These are phyloP conservation scores for Epiblema foenella DNA, from an alignment of 2,888 invertebrate genomes.

Conservation along the genomic window DNA sequence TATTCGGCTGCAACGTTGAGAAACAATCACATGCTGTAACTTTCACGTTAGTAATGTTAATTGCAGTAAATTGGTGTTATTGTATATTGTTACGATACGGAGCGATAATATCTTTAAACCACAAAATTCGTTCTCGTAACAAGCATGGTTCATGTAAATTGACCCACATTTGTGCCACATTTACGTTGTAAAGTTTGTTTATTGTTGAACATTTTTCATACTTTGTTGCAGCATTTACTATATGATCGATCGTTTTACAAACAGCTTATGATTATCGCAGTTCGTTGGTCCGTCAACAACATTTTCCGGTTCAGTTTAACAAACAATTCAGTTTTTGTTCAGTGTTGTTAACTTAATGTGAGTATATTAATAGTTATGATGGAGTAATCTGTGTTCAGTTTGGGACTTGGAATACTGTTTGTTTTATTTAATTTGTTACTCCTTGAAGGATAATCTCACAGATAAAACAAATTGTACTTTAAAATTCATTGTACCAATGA, in stretches of 20 bases:
- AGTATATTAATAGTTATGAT: conserved; percentile 9
- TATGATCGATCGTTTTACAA: conserved; percentile 14
- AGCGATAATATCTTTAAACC: conserved; percentile 21
- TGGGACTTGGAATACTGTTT: not conserved
- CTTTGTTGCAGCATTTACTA: not conserved
- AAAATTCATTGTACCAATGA: no score
- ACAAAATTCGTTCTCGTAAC: conserved; percentile 10
- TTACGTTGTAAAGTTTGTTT: conserved; percentile 4
- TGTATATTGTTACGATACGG: conserved; percentile 26
- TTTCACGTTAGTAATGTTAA: conserved; percentile 9
- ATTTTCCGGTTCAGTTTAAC: conserved; percentile 20
- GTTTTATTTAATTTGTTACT: not conserved
- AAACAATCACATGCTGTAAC: not conserved
- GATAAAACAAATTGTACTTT: not conserved
- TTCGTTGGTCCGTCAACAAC: conserved; percentile 25
- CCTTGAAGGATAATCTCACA: not conserved
- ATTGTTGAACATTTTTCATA: not conserved
- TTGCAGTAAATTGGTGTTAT: conserved; percentile 18
- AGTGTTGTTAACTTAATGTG: conserved; percentile 2
- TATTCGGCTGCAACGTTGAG: not conserved
- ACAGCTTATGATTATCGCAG: conserved; percentile 4
- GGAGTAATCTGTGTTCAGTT: conserved; percentile 1
- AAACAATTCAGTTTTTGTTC: conserved; percentile 19
- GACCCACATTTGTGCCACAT: conserved; percentile 8
- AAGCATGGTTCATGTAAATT: conserved; percentile 1